A percentile compares a stretch with the other conserved stretches of the same genome.
phyloP scores from a whole-genome alignment of 2,888 invertebrate species.

The Sialis fuliginosa region DNA sequence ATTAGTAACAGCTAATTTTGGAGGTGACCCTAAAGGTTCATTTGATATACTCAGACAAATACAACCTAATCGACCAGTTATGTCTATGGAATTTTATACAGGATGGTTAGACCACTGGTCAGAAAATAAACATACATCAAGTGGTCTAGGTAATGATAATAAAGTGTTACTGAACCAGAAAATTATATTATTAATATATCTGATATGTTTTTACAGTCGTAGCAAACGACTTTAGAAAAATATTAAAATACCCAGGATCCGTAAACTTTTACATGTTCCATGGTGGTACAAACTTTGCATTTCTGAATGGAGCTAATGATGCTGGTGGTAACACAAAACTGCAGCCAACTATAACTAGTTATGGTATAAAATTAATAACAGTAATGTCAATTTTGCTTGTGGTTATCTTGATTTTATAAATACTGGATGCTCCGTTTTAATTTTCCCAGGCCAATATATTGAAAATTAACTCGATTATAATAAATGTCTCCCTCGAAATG shows the following conservation, averaged over 20 bases:
- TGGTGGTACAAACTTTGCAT: slow-evolving; percentile 76
- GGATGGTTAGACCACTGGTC: slow-evolving; percentile 45
- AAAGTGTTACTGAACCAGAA: too few species aligned
- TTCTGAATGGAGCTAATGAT: slow-evolving; percentile 21
- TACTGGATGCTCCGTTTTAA: too few species aligned
- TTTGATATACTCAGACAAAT: slow-evolving; percentile 23
- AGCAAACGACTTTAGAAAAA: slow-evolving; percentile 6
- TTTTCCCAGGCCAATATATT: too few species aligned
- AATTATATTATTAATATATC: too few species aligned
- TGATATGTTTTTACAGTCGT: too few species aligned
- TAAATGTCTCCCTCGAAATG: too few species aligned
- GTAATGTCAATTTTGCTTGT: too few species aligned
- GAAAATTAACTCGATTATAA: too few species aligned
- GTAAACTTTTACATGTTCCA: slow-evolving; percentile 86
- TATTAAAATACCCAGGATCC: slow-evolving; percentile 22
- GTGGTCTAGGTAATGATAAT: background rate
- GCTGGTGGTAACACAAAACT: slow-evolving; percentile 7
- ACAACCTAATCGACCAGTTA: slow-evolving; percentile 30
- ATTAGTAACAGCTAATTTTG: slow-evolving; percentile 36
- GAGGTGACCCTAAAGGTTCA: slow-evolving; percentile 21
- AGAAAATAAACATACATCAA: slow-evolving; percentile 17
- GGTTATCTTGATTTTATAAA: too few species aligned
- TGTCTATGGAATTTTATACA: slow-evolving; percentile 40
- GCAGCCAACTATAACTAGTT: slow-evolving; percentile 25
- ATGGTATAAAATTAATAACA: slow-evolving; percentile 19